Evolutionary conservation across 2,888 invertebrate genomes (phyloP), one percentile per base, ranked within the genome.

Genomic region (Danaus chrysippus): DNA sequence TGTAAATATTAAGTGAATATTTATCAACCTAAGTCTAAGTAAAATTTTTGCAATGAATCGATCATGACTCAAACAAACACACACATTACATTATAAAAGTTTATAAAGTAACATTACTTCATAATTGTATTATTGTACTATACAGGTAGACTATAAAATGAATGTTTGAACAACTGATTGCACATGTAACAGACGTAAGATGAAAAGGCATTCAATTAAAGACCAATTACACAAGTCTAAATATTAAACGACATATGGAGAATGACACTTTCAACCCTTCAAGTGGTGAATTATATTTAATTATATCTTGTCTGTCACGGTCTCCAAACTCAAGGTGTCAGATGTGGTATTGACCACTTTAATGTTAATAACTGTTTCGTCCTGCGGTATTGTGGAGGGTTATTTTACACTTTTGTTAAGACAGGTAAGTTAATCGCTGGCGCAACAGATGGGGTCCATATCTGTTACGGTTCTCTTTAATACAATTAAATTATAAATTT

Each of bases 331-430:
- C 70, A 71, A 83, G 84, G 89, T 88, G 89, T 86, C 90, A 86
- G 88, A 82, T 88, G 88, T 74, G 74, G 78, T 78, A 79, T 78
- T 87, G 89, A 85, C 90, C 89, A 84, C 85, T 87, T 89, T 84
- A 80, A 73, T 76, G 63, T 73, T 77, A 79, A 78, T 78, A 66
- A 75, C 65, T 72, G 73, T 71, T 72, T 73, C 66, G 63, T 65
- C 69, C 75, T 80, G 82, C 70, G 80, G 82, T 78, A 70, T 67
- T 75, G 76, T 71, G 74, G 78, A 78, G 80, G 81, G 79, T 77
- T 78, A 78, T 81, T 82, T 81, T 67, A 69, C 69, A 63, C 62
- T 77, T 77, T 81, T 81, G 78, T 79, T 73, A 69, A 66, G 72
- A 73, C 73, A 76, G 71, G 75, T 68, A 68, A 69, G 68, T 68